Evolutionary conservation across 2,113 vertebrate species (phyloP).

Genomic region (Percopsis transmontana): DNA sequence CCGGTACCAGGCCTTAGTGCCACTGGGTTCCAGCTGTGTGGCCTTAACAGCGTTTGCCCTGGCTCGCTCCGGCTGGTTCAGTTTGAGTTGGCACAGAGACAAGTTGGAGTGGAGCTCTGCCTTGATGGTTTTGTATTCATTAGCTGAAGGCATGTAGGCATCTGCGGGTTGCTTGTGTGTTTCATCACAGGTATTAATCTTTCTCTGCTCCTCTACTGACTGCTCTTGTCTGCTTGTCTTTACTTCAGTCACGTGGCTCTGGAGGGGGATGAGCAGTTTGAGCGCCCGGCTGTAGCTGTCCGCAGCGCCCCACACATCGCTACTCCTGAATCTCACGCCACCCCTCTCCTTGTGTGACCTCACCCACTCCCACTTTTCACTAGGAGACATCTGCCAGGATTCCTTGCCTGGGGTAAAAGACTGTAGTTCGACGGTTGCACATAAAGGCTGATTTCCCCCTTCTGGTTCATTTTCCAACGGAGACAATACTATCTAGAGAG

Average conservation of each 20-base stretch:
- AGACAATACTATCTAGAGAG: slow-evolving; percentile 55
- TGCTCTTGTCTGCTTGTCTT: slow-evolving; percentile 13
- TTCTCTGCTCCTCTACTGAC: slow-evolving; percentile 22
- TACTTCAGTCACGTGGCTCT: slow-evolving; percentile 10
- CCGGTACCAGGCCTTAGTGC: slow-evolving; percentile 85
- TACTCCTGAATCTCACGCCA: slow-evolving; percentile 78
- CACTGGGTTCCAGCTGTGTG: slow-evolving; percentile 77
- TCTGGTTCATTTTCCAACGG: slow-evolving; percentile 30
- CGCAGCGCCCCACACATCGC: slow-evolving; percentile 81
- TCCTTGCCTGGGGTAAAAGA: slow-evolving; percentile 77
- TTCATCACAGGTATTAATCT: slow-evolving; percentile 7
- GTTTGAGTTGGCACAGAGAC: slow-evolving; percentile 85
- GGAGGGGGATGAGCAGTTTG: slow-evolving; percentile 80
- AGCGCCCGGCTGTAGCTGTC: slow-evolving; percentile 83
- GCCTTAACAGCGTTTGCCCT: slow-evolving; percentile 80
- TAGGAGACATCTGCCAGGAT: slow-evolving; percentile 81
- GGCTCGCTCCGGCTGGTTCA: slow-evolving; percentile 79
- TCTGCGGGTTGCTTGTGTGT: slow-evolving; percentile 31
- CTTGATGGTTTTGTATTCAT: slow-evolving; percentile 71
- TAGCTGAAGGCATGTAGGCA: slow-evolving; percentile 23
- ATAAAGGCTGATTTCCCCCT: slow-evolving; percentile 32
- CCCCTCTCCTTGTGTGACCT: slow-evolving; percentile 79
- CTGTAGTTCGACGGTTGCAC: slow-evolving; percentile 71
- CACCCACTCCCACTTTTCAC: slow-evolving; percentile 79
- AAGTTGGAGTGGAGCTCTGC: slow-evolving; percentile 85